A percentile compares a stretch with the other conserved stretches of the same genome.
Evolutionary conservation across 2,888 invertebrate genomes (phyloP).

Genomic region (Deroplatys truncata): DNA sequence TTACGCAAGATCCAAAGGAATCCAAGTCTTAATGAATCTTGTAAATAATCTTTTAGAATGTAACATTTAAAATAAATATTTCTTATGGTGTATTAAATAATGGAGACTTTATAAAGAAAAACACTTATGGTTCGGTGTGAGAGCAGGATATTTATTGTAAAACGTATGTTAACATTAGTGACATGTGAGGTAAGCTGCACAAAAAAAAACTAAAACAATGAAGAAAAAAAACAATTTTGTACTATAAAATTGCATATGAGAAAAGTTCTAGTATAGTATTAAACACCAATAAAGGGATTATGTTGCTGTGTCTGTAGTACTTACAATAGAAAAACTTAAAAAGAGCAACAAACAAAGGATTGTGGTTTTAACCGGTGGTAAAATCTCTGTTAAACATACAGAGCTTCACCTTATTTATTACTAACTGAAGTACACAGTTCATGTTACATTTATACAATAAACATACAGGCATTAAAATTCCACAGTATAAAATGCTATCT

Average conservation of each 20-base stretch:
- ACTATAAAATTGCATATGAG: not conserved
- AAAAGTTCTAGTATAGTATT: not conserved
- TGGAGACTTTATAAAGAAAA: not conserved
- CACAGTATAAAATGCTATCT: not conserved
- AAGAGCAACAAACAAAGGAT: not conserved
- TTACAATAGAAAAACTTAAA: not conserved
- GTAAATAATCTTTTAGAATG: not conserved
- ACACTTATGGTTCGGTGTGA: not conserved
- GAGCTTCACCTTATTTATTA: not conserved
- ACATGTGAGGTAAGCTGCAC: not conserved
- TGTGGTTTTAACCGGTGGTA: not conserved
- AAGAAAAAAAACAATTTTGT: not conserved
- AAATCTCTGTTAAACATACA: not conserved
- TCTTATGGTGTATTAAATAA: not conserved
- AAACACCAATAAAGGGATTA: not conserved
- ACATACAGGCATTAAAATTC: not conserved
- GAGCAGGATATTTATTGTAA: not conserved
- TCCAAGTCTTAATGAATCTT: not conserved
- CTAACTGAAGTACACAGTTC: not conserved
- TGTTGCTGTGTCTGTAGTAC: not conserved
- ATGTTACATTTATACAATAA: not conserved
- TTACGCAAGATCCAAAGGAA: not conserved
- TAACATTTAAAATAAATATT: not conserved
- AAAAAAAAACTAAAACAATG: not conserved
- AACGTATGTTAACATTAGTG: not conserved